These are phyloP conservation scores for Poeciliopsis occidentalis DNA, from an alignment of 2,113 vertebrate genomes.

Conservation along the genomic window DNA sequence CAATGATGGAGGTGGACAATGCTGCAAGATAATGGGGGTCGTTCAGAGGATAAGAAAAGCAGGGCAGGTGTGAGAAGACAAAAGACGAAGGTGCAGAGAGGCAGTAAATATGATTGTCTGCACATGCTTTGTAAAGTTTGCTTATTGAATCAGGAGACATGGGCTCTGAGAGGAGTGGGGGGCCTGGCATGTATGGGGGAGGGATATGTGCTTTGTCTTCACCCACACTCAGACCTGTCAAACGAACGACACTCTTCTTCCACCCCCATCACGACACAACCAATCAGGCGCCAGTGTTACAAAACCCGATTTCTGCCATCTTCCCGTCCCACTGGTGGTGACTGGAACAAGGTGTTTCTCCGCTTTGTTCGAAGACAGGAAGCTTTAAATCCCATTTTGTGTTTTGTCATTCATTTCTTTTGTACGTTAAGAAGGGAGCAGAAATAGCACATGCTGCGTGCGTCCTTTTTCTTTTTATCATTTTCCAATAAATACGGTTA, in stretches of 20 bases:
- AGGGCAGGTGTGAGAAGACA: slow-evolving; percentile 2
- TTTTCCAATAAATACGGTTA: background rate
- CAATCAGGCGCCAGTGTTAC: slow-evolving; percentile 11
- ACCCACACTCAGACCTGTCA: slow-evolving; percentile 67
- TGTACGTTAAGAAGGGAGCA: background rate
- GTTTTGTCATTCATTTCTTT: slow-evolving; percentile 18
- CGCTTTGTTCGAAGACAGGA: slow-evolving; percentile 1
- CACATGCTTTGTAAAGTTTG: slow-evolving; percentile 18
- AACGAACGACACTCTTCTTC: slow-evolving; percentile 45
- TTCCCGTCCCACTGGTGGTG: slow-evolving; percentile 15
- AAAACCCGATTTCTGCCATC: slow-evolving; percentile 26
- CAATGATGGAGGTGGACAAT: slow-evolving; percentile 13
- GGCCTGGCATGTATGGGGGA: slow-evolving; percentile 52
- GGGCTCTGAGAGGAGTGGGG: slow-evolving; percentile 12
- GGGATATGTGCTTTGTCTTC: slow-evolving; percentile 60
- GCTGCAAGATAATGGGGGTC: slow-evolving; percentile 21
- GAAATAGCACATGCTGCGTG: background rate
- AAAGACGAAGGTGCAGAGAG: slow-evolving; percentile 4
- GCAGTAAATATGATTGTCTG: slow-evolving; percentile 3
- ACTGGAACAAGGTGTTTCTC: slow-evolving; percentile 30
- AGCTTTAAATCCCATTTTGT: background rate
- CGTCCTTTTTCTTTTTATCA: background rate
- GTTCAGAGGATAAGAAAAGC: slow-evolving; percentile 13
- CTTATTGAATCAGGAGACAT: slow-evolving; percentile 33
- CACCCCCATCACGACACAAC: slow-evolving; percentile 46